Evolutionary conservation across 2,888 invertebrate genomes (phyloP).

Genomic region (Sisyra nigra): DNA sequence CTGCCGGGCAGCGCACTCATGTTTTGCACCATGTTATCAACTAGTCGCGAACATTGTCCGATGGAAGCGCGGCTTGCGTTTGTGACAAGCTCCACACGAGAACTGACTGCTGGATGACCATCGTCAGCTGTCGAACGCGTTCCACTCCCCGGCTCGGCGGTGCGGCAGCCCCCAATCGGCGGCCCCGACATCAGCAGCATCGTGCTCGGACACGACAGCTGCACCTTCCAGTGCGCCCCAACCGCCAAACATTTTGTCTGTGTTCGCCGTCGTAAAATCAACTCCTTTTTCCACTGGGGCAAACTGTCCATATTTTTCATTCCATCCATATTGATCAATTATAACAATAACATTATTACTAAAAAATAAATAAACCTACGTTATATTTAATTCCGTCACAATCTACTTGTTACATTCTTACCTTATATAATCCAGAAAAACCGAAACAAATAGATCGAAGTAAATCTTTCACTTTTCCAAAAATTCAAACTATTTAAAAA

Average conservation of each 20-base stretch:
- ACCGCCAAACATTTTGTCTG: constrained; percentile 23
- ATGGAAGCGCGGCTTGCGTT: too few relatives aligned
- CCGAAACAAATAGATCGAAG: too few relatives aligned
- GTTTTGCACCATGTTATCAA: constrained; percentile 33
- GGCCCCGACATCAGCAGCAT: background rate
- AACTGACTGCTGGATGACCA: background rate
- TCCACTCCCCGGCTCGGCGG: constrained; percentile 19
- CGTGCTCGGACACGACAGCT: constrained; percentile 6
- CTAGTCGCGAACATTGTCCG: constrained; percentile 10
- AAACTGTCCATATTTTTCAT: constrained; percentile 1
- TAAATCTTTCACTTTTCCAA: too few relatives aligned
- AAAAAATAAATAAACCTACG: background rate
- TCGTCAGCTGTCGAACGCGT: constrained; percentile 15
- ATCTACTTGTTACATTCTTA: too few relatives aligned
- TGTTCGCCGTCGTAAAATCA: constrained; percentile 54
- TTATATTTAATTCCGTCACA: background rate
- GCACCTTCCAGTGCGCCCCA: constrained; percentile 4
- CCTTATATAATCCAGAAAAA: too few relatives aligned
- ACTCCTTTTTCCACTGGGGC: constrained; percentile 74
- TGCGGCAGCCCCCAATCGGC: background rate
- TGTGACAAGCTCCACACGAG: background rate
- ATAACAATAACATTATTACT: background rate
- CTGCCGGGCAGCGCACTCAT: constrained; percentile 23
- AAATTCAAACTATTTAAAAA: too few relatives aligned
- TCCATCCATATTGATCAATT: too few relatives aligned